A percentile compares a stretch with the other conserved stretches of the same genome.
phyloP scores from a whole-genome alignment of 2,888 invertebrate species.

The Ischnura elegans region DNA sequence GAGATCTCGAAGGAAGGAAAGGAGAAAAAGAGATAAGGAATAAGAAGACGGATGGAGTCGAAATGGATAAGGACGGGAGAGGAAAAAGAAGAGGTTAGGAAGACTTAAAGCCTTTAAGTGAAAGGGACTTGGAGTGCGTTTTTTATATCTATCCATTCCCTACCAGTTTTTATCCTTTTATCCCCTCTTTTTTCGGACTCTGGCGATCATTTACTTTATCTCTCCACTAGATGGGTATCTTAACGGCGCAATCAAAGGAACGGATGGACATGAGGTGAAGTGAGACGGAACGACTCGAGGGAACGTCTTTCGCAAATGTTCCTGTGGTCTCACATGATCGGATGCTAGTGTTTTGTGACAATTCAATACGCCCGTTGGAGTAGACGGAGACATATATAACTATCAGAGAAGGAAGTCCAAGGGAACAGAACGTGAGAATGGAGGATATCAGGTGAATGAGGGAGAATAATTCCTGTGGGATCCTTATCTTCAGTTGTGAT shows the following conservation, averaged over 20 bases:
- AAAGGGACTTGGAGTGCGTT: background rate
- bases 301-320: background rate
- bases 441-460: too few species aligned
- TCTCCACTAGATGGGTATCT: background rate
- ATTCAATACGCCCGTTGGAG: background rate
- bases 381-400: background rate
- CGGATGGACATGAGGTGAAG: background rate
- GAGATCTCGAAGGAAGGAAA: too few species aligned
- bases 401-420: too few species aligned
- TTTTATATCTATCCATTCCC: background rate
- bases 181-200: background rate
- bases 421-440: too few species aligned
- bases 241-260: slow-evolving; percentile 26
- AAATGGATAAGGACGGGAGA: background rate
- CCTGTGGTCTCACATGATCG: background rate
- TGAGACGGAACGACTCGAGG: background rate
- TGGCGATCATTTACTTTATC: background rate
- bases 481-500: too few species aligned
- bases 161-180: background rate
- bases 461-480: too few species aligned
- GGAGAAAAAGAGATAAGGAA: too few species aligned
- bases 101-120: slow-evolving; percentile 16
- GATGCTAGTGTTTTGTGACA: background rate
- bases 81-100: background rate
- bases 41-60: too few species aligned